Evolutionary conservation across 2,797 vertebrate genomes (phyloP).

Genomic region (Phoebastria nigripes): DNA sequence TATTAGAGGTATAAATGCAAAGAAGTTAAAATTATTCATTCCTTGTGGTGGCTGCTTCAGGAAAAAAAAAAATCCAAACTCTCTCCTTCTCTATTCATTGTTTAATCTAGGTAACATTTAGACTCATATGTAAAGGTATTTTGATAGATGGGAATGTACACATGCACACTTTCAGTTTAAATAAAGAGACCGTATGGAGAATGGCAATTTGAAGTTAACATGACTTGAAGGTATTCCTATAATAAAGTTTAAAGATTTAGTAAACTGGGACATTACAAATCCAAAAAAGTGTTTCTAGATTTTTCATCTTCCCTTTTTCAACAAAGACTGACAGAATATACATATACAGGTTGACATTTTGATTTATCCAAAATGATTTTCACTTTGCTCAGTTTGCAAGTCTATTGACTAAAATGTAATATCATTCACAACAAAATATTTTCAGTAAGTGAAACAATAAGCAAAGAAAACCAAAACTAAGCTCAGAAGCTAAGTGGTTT

Average conservation of each 20-base stretch:
- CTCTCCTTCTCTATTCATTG: background rate
- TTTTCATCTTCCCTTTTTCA: constrained; percentile 75
- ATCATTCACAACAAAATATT: constrained; percentile 70
- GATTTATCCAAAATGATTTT: constrained; percentile 71
- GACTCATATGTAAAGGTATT: constrained; percentile 17
- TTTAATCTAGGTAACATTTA: constrained; percentile 46
- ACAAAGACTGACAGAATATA: constrained; percentile 71
- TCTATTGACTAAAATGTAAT: constrained; percentile 71
- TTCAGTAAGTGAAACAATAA: constrained; percentile 73
- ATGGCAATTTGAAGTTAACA: constrained; percentile 55
- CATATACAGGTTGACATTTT: constrained; percentile 71
- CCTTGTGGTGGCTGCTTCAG: background rate
- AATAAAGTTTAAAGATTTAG: constrained; percentile 63
- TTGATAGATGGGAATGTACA: constrained; percentile 52
- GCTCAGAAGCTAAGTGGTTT: constrained; percentile 75
- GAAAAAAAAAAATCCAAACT: background rate
- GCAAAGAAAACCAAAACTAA: constrained; percentile 72
- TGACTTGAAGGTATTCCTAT: constrained; percentile 59
- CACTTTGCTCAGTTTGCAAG: constrained; percentile 69
- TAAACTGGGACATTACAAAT: constrained; percentile 70
- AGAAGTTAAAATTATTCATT: background rate
- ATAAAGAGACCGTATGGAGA: constrained; percentile 64
- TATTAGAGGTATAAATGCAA: background rate
- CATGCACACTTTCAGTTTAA: constrained; percentile 66
- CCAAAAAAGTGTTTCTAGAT: constrained; percentile 62